Base-by-base conservation (phyloP, 2,113 vertebrate genomes). In the Channa argus region DNA sequence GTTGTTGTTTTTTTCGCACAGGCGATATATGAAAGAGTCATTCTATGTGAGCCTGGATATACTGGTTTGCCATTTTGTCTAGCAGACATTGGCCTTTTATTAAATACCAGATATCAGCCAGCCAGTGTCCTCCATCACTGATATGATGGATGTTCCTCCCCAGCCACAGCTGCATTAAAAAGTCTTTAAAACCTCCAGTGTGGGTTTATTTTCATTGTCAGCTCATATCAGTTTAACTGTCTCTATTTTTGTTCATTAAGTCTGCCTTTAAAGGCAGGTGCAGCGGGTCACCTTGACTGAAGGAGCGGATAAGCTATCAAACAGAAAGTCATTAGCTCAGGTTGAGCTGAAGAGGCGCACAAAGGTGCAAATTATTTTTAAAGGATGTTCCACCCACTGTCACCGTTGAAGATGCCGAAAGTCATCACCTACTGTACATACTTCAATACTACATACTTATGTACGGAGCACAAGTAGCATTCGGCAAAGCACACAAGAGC, bases 31-130 rank as follows among this genome's bases (percentile, higher is more conserved):
- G 61, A 80, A 77, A 71, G 11, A 63, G 59, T 34, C 45, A 38
- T 14, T 33, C 54, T 3, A 47, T 37, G 59, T 55, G 69, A 45
- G 39, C 33, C 74, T 51, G 70, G 62, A 74, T 75, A 61, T 80
- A 84, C 71, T 53, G 63, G 79, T 80, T 86, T 87, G 69, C 66
- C 82, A 86, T 80, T 88, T 86, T 71, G 71, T 87, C 64, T 49
- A 0, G 53, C 71, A 77, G 74, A 83, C 76, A 24, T 8, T 85
- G 85, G 79, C 82, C 84, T 89, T 88, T 85, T 60, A 88, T 86
- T 69, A 87, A 86, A 85, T 80, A 82, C 69, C 78, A 86, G 49
- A 74, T 74, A 79, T 86, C 83, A 71, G 33, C 50, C 71, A 38
- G 72, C 70, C 77, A 64, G 41, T 63, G 65, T 80, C 68, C 47